phyloP scores from a whole-genome alignment of 2,888 invertebrate genomes.

The Amiota communis region DNA sequence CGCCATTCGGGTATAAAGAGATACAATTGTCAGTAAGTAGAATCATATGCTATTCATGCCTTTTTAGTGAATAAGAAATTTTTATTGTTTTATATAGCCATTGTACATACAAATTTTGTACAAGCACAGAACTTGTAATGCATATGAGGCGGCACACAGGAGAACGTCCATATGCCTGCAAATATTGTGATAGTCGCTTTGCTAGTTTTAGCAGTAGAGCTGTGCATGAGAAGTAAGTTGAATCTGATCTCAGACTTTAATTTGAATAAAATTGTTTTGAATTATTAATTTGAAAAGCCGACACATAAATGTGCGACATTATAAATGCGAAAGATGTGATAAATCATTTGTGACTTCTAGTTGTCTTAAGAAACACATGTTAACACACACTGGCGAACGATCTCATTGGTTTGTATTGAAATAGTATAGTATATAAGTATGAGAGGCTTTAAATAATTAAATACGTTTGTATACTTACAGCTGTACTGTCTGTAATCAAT shows the following conservation, averaged over 20 bases:
- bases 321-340: background rate
- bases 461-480: constrained; percentile 5
- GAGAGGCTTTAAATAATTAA: background rate
- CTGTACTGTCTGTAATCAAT: background rate
- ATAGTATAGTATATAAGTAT: background rate
- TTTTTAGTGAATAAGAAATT: background rate
- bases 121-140: constrained; percentile 47
- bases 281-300: background rate
- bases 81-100: constrained; percentile 37
- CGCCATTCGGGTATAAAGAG: constrained; percentile 55
- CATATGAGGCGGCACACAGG: constrained; percentile 53
- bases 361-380: background rate
- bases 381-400: constrained; percentile 1
- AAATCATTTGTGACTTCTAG: constrained; percentile 4
- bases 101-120: constrained; percentile 51
- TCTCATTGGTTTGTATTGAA: background rate
- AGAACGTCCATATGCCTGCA: constrained; percentile 51
- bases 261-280: background rate
- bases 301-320: background rate
- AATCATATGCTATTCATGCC: background rate
- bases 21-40: constrained; percentile 51
- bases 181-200: constrained; percentile 49
- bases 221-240: constrained; percentile 46
- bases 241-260: background rate
- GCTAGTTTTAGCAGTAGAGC: constrained; percentile 48